A percentile compares a stretch with the other conserved stretches of the same genome.
phyloP scores from a whole-genome alignment of 2,113 vertebrate species.

The Cepphus grylle region DNA sequence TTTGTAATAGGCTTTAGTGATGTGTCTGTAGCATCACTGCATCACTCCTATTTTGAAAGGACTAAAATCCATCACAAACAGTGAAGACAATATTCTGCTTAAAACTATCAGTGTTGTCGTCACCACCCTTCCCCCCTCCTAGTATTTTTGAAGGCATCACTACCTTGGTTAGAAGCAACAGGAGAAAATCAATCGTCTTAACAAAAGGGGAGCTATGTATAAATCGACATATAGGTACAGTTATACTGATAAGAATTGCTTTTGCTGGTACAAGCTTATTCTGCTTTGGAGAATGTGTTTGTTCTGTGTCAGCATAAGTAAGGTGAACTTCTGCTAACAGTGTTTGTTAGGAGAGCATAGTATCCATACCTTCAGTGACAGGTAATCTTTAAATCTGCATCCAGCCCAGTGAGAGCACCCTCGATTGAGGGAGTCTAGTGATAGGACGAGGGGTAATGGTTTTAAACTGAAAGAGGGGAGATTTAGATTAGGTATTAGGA shows the following conservation, averaged over 20 bases:
- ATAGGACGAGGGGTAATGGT: too few relatives aligned
- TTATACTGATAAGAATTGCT: not conserved
- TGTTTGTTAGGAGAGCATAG: not conserved
- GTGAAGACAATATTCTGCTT: not conserved
- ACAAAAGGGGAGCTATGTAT: not conserved
- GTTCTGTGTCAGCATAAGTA: not conserved
- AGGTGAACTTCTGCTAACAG: fast-evolving
- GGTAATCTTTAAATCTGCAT: not conserved
- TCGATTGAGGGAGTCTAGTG: not conserved
- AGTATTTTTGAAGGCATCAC: not conserved
- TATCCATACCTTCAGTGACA: not conserved
- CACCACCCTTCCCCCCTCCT: not conserved
- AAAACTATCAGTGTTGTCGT: not conserved
- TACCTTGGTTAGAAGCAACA: not conserved
- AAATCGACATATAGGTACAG: not conserved
- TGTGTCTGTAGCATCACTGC: not conserved
- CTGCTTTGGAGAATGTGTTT: fast-evolving
- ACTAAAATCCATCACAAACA: not conserved
- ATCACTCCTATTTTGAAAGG: not conserved
- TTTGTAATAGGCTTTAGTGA: not conserved
- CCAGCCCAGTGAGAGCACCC: not conserved
- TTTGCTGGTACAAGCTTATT: not conserved
- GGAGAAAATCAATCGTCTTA: not conserved
- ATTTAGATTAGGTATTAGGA: too few relatives aligned
- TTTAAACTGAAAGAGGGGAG: too few relatives aligned